Evolutionary conservation across 1,140 invertebrate genomes (phyloP).

Genomic region (Procambarus virginalis): DNA sequence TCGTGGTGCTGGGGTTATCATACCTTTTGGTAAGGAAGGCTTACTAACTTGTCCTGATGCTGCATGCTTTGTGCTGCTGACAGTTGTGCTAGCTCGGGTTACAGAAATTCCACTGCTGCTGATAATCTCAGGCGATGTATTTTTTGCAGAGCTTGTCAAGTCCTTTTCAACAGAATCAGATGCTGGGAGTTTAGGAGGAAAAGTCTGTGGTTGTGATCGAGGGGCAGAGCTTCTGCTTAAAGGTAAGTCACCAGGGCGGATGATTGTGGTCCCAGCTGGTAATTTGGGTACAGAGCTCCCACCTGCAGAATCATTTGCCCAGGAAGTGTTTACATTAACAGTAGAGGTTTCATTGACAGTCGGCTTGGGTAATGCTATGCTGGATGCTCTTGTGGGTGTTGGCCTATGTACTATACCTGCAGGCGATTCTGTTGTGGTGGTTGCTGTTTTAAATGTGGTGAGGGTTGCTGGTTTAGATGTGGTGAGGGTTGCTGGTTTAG

Average conservation of each 20-base stretch:
- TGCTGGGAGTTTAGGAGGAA: slow-evolving; percentile 13
- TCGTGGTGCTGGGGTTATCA: slow-evolving; percentile 47
- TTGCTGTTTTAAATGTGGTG: neutral
- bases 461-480: too few relatives aligned
- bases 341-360: neutral
- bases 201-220: slow-evolving; percentile 39
- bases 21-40: slow-evolving; percentile 37
- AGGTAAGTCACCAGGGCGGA: slow-evolving; percentile 17
- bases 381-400: neutral
- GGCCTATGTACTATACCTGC: neutral
- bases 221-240: slow-evolving; percentile 18
- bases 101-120: neutral
- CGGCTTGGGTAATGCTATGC: neutral
- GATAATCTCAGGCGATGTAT: slow-evolving; percentile 3
- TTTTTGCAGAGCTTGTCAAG: slow-evolving; percentile 29
- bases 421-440: neutral
- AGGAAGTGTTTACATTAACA: neutral
- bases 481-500: too few relatives aligned
- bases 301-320: neutral
- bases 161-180: slow-evolving; percentile 12
- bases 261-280: slow-evolving; percentile 48
- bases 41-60: neutral
- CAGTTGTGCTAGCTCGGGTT: slow-evolving; percentile 1
- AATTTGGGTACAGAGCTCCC: slow-evolving; percentile 44
- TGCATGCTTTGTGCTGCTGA: neutral